These are phyloP conservation scores for Dascillus cervinus DNA, from an alignment of 2,888 invertebrate genomes.

Conservation along the genomic window DNA sequence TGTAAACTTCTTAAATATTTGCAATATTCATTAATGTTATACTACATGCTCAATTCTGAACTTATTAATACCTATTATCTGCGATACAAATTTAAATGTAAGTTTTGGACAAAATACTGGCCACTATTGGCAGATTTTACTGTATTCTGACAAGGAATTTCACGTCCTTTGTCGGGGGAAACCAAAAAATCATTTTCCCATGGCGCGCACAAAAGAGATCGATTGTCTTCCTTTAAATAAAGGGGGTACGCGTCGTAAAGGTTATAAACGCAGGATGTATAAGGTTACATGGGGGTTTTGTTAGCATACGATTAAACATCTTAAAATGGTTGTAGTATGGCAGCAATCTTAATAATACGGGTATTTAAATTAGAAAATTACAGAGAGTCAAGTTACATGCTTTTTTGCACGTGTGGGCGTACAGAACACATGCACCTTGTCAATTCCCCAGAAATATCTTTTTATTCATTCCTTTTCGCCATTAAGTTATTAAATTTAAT, in stretches of 20 bases:
- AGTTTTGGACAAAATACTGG: no score
- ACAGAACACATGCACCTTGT: conserved; percentile 1
- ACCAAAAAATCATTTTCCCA: conserved; percentile 19
- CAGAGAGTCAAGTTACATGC: conserved; percentile 18
- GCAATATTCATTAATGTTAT: no score
- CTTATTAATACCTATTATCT: no score
- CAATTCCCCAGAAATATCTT: no score
- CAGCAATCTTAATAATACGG: conserved; percentile 10
- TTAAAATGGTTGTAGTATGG: conserved; percentile 17
- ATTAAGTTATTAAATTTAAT: no score
- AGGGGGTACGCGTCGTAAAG: conserved; percentile 25
- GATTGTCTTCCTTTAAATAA: conserved; percentile 19
- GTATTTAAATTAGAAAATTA: conserved; percentile 22
- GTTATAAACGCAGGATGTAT: conserved; percentile 22
- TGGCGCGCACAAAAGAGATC: conserved; percentile 21
- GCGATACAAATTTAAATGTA: no score
- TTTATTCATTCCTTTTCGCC: no score
- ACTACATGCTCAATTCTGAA: no score
- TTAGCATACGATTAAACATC: conserved; percentile 14
- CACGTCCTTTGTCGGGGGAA: no score
- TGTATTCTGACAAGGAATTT: no score
- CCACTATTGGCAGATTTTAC: no score
- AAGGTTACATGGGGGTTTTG: conserved; percentile 22
- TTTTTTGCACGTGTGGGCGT: conserved; percentile 14
- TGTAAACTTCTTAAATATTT: no score